Conservation (phyloP, 2,888 invertebrate species). For the Lochmaea crataegi region DNA sequence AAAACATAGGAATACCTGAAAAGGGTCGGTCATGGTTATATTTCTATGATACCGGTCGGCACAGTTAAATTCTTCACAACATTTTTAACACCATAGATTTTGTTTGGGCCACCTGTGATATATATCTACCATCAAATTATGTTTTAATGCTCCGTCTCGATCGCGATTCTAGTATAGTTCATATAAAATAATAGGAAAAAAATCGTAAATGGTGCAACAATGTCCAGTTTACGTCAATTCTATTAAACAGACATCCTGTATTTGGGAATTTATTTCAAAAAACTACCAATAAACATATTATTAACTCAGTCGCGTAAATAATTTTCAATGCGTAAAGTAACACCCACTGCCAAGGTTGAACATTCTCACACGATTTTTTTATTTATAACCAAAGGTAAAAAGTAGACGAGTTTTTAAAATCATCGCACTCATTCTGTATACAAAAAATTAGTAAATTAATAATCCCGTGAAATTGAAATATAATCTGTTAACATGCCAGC, state of each 20-base stretch:
- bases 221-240: too few species aligned
- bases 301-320: not conserved
- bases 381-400: constrained; percentile 29
- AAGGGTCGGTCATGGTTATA: too few species aligned
- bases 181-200: too few species aligned
- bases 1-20: too few species aligned
- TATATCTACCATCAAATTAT: too few species aligned
- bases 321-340: constrained; percentile 7
- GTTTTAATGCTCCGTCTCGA: too few species aligned
- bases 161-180: too few species aligned
- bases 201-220: too few species aligned
- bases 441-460: not conserved
- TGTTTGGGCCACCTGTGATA: too few species aligned
- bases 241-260: not conserved
- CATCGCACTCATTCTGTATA: constrained; percentile 7
- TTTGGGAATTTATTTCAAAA: not conserved
- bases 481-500: not conserved
- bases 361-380: constrained; percentile 16
- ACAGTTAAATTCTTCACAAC: too few species aligned
- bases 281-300: not conserved
- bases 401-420: constrained; percentile 19
- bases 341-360: constrained; percentile 29
- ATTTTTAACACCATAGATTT: too few species aligned
- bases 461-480: not conserved
- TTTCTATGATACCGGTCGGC: too few species aligned